phyloP scores from a whole-genome alignment of 2,888 invertebrate species.

The Coleophora flavipennella region DNA sequence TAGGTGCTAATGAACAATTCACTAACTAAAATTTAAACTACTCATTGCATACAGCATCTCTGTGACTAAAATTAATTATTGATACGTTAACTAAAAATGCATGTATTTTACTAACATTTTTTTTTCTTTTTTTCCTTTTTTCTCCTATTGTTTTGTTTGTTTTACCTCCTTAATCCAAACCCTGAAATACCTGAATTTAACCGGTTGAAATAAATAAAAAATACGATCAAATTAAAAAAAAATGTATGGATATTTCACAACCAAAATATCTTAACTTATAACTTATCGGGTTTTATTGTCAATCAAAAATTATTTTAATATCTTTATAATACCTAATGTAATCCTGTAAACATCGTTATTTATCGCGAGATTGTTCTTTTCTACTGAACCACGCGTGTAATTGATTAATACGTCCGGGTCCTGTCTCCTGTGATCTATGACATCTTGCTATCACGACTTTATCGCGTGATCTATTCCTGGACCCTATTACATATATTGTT shows the following conservation, averaged over 20 bases:
- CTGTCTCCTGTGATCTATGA: constrained; percentile 16
- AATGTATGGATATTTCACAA: too few species aligned
- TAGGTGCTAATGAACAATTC: too few species aligned
- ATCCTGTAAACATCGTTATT: constrained; percentile 10
- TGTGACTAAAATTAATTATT: too few species aligned
- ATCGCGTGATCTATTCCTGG: constrained; percentile 45
- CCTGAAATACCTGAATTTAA: neutral
- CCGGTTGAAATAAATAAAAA: too few species aligned
- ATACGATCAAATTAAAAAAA: too few species aligned
- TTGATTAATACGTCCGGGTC: constrained; percentile 48
- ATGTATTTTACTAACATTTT: constrained; percentile 42
- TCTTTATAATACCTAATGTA: too few species aligned
- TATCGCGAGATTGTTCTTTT: constrained; percentile 39
- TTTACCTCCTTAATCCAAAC: constrained; percentile 13
- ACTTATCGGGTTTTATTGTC: too few species aligned
- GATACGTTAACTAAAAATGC: too few species aligned
- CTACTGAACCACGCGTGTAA: constrained; percentile 32
- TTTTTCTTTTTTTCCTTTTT: constrained; percentile 25
- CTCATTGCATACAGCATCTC: too few species aligned
- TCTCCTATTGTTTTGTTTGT: constrained; percentile 37
- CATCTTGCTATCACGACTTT: constrained; percentile 29
- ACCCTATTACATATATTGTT: constrained; percentile 17
- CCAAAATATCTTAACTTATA: too few species aligned
- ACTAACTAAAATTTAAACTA: too few species aligned
- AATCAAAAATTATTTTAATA: too few species aligned